A percentile compares a stretch with the other conserved stretches of the same genome.
phyloP scores from a whole-genome alignment of 2,888 invertebrate species.

The Hypena proboscidalis region DNA sequence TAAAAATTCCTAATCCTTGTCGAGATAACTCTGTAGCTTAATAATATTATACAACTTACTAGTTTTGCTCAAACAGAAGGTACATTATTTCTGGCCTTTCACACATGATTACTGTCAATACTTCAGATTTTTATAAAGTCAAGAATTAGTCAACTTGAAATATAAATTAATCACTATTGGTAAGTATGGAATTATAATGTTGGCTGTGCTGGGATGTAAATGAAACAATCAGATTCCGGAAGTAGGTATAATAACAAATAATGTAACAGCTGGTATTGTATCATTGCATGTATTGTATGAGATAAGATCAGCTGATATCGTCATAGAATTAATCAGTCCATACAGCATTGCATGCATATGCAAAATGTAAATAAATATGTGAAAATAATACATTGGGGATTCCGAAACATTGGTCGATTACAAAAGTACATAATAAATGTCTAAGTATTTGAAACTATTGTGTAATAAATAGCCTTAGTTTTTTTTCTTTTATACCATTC shows the following conservation, averaged over 20 bases:
- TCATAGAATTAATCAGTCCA: slow-evolving; percentile 24
- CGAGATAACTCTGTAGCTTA: slow-evolving; percentile 9
- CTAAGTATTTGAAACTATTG: slow-evolving; percentile 63
- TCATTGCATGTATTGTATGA: slow-evolving; percentile 13
- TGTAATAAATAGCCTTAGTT: slow-evolving; percentile 65
- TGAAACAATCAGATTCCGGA: slow-evolving; percentile 42
- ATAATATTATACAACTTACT: slow-evolving; percentile 27
- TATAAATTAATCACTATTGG: slow-evolving; percentile 55
- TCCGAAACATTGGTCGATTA: slow-evolving; percentile 48
- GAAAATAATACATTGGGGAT: slow-evolving; percentile 32
- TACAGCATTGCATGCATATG: slow-evolving; percentile 42
- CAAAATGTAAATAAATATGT: slow-evolving; percentile 46
- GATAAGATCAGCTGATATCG: slow-evolving; percentile 15
- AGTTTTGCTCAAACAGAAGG: slow-evolving; percentile 34
- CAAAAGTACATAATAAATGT: slow-evolving; percentile 65
- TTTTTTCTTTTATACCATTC: slow-evolving; percentile 73
- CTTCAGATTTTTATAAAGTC: slow-evolving; percentile 37
- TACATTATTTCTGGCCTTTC: slow-evolving; percentile 23
- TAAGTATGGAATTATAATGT: slow-evolving; percentile 67
- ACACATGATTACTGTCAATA: slow-evolving; percentile 28
- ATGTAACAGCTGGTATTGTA: slow-evolving; percentile 29
- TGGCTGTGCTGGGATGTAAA: slow-evolving; percentile 70
- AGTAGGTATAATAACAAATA: slow-evolving; percentile 28
- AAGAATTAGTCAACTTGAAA: slow-evolving; percentile 48
- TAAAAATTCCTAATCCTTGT: slow-evolving; percentile 4